phyloP scores from a whole-genome alignment of 2,113 vertebrate species.

The Protobothrops mucrosquamatus region DNA sequence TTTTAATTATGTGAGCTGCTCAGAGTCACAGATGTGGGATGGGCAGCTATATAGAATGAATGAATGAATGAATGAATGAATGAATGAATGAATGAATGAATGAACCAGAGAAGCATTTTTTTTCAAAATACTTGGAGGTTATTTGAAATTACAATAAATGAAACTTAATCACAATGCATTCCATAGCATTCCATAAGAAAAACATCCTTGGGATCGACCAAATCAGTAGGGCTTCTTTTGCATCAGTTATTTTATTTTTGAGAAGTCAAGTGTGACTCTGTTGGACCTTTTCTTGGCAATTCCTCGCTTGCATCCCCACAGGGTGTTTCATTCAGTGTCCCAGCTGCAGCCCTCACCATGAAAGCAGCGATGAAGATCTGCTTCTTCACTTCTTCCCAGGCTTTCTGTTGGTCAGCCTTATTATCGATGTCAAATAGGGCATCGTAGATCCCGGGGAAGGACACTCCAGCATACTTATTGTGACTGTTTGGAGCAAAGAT shows the following conservation, averaged over 20 bases:
- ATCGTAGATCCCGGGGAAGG: conserved; percentile 93
- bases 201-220: too few relatives aligned
- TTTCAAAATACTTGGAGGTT: neutral
- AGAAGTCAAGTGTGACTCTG: too few relatives aligned
- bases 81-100: too few relatives aligned
- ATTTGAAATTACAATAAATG: neutral
- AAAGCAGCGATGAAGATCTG: conserved; percentile 89
- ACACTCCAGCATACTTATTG: conserved; percentile 93
- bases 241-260: too few relatives aligned
- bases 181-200: too few relatives aligned
- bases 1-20: neutral
- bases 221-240: too few relatives aligned
- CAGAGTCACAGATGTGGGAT: neutral
- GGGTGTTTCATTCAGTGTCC: conserved; percentile 71
- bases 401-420: conserved; percentile 62
- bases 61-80: neutral
- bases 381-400: conserved; percentile 86
- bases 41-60: neutral
- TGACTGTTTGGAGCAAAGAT: conserved; percentile 95
- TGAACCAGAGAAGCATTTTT: neutral
- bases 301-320: too few relatives aligned
- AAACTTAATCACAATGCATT: neutral
- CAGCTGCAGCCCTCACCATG: conserved; percentile 84
- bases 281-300: too few relatives aligned
- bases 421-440: conserved; percentile 85